phyloP scores from a whole-genome alignment of 2,888 invertebrate genomes.

The Helobdella robusta region DNA sequence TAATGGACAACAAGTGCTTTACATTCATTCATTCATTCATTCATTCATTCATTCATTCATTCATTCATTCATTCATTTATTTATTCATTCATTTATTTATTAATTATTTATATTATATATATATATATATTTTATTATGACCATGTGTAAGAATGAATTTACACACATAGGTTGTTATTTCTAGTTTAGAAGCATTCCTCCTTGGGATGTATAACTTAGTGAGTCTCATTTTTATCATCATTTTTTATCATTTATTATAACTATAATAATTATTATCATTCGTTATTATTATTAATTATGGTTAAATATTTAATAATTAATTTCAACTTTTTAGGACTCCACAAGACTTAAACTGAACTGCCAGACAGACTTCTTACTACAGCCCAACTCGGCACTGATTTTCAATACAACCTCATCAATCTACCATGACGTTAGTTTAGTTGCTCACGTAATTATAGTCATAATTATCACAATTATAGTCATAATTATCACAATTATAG shows the following conservation, averaged over 20 bases:
- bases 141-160: too few species aligned
- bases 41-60: too few species aligned
- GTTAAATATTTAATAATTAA: not conserved
- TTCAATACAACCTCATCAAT: too few species aligned
- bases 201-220: conserved; percentile 15
- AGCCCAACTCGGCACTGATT: not conserved
- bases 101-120: too few species aligned
- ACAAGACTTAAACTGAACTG: too few species aligned
- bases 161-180: too few species aligned
- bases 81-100: too few species aligned
- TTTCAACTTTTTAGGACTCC: not conserved
- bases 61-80: too few species aligned
- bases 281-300: not conserved
- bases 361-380: not conserved
- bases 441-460: not conserved
- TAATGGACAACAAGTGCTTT: not conserved
- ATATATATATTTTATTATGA: too few species aligned
- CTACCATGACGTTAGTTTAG: too few species aligned
- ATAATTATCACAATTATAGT: not conserved
- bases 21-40: not conserved
- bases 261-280: not conserved
- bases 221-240: not conserved
- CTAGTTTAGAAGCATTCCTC: conserved; percentile 7
- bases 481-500: not conserved
- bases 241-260: not conserved